Percentiles rank a stretch among this genome's conserved stretches.
These are phyloP conservation scores for Teleogryllus oceanicus DNA, from an alignment of 2,888 invertebrate species.

Conservation along the genomic window DNA sequence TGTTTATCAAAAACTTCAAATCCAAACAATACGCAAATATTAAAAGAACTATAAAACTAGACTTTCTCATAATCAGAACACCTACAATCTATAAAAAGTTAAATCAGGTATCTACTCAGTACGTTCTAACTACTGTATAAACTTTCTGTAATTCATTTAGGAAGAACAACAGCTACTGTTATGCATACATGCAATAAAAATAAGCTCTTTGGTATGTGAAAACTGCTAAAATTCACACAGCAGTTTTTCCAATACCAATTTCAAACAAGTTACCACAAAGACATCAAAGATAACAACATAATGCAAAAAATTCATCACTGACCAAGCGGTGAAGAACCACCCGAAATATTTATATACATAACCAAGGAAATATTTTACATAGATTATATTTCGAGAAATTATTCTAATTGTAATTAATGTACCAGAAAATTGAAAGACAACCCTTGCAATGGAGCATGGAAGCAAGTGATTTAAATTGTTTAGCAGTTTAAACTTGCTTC, in stretches of 20 bases:
- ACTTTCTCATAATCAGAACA: slow-evolving; percentile 18
- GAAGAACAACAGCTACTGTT: slow-evolving; percentile 28
- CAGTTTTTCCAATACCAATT: not conserved
- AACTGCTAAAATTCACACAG: no score
- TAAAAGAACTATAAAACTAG: slow-evolving; percentile 35
- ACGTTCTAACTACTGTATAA: slow-evolving; percentile 31
- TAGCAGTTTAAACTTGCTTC: no score
- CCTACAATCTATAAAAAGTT: slow-evolving; percentile 30
- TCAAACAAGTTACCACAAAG: not conserved
- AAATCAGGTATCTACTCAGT: slow-evolving; percentile 32
- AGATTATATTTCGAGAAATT: no score
- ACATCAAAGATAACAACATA: slow-evolving; percentile 23
- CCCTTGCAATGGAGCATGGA: no score
- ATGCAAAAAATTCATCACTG: slow-evolving; percentile 1
- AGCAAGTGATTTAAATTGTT: no score
- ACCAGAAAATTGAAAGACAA: no score
- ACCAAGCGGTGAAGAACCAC: not conserved
- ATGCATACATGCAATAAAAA: slow-evolving; percentile 21
- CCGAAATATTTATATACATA: slow-evolving; percentile 5
- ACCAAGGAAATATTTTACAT: not conserved
- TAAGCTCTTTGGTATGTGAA: slow-evolving; percentile 26
- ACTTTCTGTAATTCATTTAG: slow-evolving; percentile 31
- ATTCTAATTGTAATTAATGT: no score
- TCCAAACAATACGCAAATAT: slow-evolving; percentile 30
- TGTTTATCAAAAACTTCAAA: slow-evolving; percentile 31